Evolutionary conservation across 1,140 invertebrate species (phyloP), one percentile per base, ranked within the genome.

Genomic region (Helicoverpa zea): DNA sequence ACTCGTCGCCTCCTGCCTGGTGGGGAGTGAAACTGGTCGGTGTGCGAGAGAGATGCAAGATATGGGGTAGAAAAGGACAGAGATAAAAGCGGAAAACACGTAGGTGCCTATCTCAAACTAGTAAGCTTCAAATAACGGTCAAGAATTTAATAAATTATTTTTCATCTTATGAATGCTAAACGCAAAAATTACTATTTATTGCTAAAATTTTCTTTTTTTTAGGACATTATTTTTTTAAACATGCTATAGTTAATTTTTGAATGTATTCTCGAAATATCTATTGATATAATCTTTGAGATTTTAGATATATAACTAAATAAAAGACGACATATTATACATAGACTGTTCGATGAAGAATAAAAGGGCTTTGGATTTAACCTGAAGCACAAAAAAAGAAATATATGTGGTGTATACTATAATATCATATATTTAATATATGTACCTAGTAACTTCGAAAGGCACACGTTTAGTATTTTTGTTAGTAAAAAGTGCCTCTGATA

Each of bases 341-440:
- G 51, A 73, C 70, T 73, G 70, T 73, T 73, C 16, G 14, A 73
- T 58, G 70, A 73, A n/a, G 49, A 56, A 73, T 73, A 73, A 73
- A 73, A 43, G 29, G 18, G 70, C 70, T 73, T 58, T 73, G 29
- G 29, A 35, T 14, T 29, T 49, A 58, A 54, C 29, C 51, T 72
- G 51, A 72, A 58, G 70, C 70, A 73, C 51, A 73, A 56, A 73
- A 73, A 73, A 58, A 54, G 35, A 51, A 18, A 10, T 51, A 58
- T 29, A n/a, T 43, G 9, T 64, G 61, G 13, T 64, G 30, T 4
- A 64, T 64, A n/a, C 10, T n/a, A 18, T 64, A 16, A 59, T 43
- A 43, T 23, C n/a, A 70, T 70, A 52, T 14, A 43, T 35, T 9
- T 63, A 14, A 14, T 7, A 7, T 35, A 30, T 16, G 35, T 64